Evolutionary conservation across 30 jellyfish, hydroid and myxozoan genomes (phyloP).

Genomic region (Sanderia malayensis): DNA sequence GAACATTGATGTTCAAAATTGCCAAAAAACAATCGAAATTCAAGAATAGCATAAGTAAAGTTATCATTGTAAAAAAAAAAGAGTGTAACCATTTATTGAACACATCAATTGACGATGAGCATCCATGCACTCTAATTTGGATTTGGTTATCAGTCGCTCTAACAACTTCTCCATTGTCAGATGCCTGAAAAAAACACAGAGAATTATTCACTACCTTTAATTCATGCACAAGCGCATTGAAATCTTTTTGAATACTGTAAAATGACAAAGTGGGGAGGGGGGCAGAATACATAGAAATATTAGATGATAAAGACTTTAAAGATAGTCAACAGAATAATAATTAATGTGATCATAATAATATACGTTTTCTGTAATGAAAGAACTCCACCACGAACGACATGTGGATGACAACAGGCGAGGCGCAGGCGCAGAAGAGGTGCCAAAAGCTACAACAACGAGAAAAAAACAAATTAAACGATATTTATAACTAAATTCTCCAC

Average conservation of each 20-base stretch:
- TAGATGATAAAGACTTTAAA: too few relatives aligned
- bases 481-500: too few relatives aligned
- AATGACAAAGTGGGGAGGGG: too few relatives aligned
- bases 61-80: too few relatives aligned
- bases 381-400: constrained; percentile 68
- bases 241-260: too few relatives aligned
- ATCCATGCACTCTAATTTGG: constrained; percentile 86
- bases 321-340: too few relatives aligned
- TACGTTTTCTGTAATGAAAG: constrained; percentile 55
- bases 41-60: too few relatives aligned
- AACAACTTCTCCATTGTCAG: constrained; percentile 81
- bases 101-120: constrained; percentile 77
- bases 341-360: too few relatives aligned
- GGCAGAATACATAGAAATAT: too few relatives aligned
- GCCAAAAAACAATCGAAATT: background rate
- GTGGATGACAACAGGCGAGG: constrained; percentile 94
- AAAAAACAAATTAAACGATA: too few relatives aligned
- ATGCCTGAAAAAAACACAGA: constrained; percentile 18
- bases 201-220: too few relatives aligned
- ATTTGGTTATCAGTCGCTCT: constrained; percentile 49
- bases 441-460: constrained; percentile 44
- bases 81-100: constrained; percentile 66
- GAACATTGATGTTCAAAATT: background rate
- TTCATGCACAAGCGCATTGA: too few relatives aligned
- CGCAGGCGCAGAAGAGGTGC: constrained; percentile 77